Evolutionary conservation across 2,113 vertebrate species (phyloP), one percentile per base, ranked within the genome.

Genomic region (Pollachius pollachius): DNA sequence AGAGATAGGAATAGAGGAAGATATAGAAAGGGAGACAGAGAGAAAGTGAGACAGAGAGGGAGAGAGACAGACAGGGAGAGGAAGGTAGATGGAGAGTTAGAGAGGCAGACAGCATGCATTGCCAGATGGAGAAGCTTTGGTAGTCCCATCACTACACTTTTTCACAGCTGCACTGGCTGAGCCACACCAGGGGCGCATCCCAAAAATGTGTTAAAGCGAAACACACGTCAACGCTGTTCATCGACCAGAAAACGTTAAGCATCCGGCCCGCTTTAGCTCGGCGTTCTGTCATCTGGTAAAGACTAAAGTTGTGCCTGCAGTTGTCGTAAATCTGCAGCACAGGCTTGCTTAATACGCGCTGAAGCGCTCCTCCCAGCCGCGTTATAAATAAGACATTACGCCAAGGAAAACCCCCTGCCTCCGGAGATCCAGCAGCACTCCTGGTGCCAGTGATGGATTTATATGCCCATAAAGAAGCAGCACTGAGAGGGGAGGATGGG

Each of bases 301-400:
- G 30, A 34, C 30, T 34, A 34, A 78, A 59, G 62, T 62, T 63
- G 66, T 73, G 23, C 18, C 68, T 48, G 67, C 48, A 34, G 5
- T 52, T 68, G 69, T 0, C 18, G 65, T 78, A 69, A 80, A 80
- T 84, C 71, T 77, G 78, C 79, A 74, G 65, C 25, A 25, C 18
- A 19, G 17, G n/a, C 66, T 68, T 72, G 72, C 52, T 54, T 34
- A 34, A 34, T 34, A 34, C 30, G 30, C 30, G 30, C 6, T 34
- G 30, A 34, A 34, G 30, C 30, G 30, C 12, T 54, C n/a, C n/a
- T 17, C n/a, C 54, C 15, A 57, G 16, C 13, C 3, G 52, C 54
- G 54, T 25, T 9, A 78, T 82, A 65, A 85, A 85, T 76, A 74
- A 82, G 68, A 74, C 21, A 76, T 84, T 37, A 52, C 60, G 59